Base-by-base conservation (phyloP, 2,113 vertebrate genomes). In the Gadus chalcogrammus region DNA sequence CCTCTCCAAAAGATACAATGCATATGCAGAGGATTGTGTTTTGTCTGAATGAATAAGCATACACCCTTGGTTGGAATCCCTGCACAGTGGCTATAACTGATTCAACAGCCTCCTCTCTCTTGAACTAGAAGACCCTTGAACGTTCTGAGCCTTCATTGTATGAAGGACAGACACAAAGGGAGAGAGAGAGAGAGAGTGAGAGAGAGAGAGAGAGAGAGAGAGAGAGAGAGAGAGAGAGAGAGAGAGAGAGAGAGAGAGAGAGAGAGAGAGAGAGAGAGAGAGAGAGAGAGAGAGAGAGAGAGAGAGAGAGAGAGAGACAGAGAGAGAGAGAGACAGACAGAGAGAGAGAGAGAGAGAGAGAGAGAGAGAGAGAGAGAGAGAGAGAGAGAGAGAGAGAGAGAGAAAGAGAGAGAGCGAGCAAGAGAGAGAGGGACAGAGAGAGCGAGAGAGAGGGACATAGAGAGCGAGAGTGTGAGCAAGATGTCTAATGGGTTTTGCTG, bases 401-500 rank as follows among this genome's bases (percentile, higher is more conserved):
- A n/a, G n/a, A n/a, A n/a, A n/a, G n/a, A n/a, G n/a, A 56, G 55
- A 15, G 55, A 56, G 55, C 1, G 55, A 56, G 11, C 7, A 1
- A 56, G 11, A 15, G 15, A 42, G 38, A 64, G 15, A 42, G 38
- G 61, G 53, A 28, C 20, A 22, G 55, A 66, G 38, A 31, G 22
- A 38, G 31, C 28, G 71, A 18, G 55, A 71, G 68, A 52, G 64
- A 68, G 9, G 15, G n/a, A 58, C 56, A 55, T n/a, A 15, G 24
- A 3, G 35, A 15, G n/a, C 2, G 15, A 18, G 31, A 24, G 35
- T 24, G 68, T 20, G 20, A 20, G 35, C 3, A 28, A 9, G 38
- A 61, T 73, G 62, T 15, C 42, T 63, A 67, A 71, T 79, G 77
- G 83, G 81, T 81, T 82, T 78, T 82, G 81, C 82, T 76, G 73